phyloP scores from a whole-genome alignment of 37 sponge, comb jelly and placozoan genomes.

The Haliclona indistincta region DNA sequence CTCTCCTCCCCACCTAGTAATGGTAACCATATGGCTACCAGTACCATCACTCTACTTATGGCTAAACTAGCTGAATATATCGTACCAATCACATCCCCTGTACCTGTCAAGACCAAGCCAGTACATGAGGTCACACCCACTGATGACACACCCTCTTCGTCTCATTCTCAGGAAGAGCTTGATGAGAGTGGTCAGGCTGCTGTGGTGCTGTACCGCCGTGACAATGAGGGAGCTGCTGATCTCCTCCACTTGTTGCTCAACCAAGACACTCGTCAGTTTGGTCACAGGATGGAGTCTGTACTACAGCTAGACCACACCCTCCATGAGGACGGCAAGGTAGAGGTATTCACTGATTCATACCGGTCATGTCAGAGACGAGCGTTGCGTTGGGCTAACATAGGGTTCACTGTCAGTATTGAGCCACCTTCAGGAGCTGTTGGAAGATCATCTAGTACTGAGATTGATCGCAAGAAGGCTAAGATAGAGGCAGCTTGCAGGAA shows the following conservation, averaged over 20 bases:
- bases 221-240: constrained; percentile 80
- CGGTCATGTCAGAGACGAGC: constrained; percentile 71
- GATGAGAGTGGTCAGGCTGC: constrained; percentile 78
- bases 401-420: constrained; percentile 87
- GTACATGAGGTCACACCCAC: background rate
- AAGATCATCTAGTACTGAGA: no score
- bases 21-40: constrained; percentile 43
- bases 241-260: constrained; percentile 82
- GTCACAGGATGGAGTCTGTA: constrained; percentile 68
- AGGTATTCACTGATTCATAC: constrained; percentile 76
- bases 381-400: constrained; percentile 82
- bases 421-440: constrained; percentile 37
- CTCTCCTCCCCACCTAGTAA: constrained; percentile 8
- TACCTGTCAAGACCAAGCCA: background rate
- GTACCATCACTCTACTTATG: constrained; percentile 76
- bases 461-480: constrained; percentile 76
- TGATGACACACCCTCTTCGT: background rate
- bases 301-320: constrained; percentile 79
- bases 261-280: constrained; percentile 70
- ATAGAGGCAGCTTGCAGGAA: constrained; percentile 84
- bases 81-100: constrained; percentile 54
- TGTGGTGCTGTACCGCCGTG: constrained; percentile 77
- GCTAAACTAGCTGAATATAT: constrained; percentile 92
- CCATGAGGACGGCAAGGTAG: constrained; percentile 66
- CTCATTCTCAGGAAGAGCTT: constrained; percentile 3